Base-by-base conservation (phyloP, 2,797 vertebrate genomes). In the Columba guinea region DNA sequence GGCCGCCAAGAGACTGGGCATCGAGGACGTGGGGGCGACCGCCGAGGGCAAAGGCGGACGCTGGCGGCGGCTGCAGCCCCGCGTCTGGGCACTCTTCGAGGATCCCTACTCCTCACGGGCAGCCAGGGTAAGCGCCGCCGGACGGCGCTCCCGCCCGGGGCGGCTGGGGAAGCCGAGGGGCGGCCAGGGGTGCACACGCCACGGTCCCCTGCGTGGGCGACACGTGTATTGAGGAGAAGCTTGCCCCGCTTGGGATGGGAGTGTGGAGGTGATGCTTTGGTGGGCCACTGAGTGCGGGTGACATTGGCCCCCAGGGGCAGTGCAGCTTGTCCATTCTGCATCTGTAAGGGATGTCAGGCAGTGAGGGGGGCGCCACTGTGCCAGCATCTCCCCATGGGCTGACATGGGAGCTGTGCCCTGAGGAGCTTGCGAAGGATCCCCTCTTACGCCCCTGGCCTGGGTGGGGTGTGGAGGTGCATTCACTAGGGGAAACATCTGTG, bases 51-150 rank as follows among this genome's bases (percentile, higher is more conserved):
- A 98, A 52, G 96, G 97, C 9, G 97, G 98, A 81, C 98, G 98
- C 95, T 99, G 99, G 99, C 98, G 97, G 96, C 99, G 98, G 98
- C 98, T 99, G 98, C 99, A 98, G 97, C 99, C 99, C 70, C 98
- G 99, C 20, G 97, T 99, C 94, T 99, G 99, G 99, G 99, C 99
- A 80, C 99, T 99, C 93, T 99, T 99, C 90, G 99, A 99, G 97
- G 99, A 99, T 89, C 99, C 99, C 19, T 99, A 99, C 98, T 99
- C 99, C n/a, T 99, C 99, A 88, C 97, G 99, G 97, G 99, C 99
- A 8, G 99, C 99, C 86, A 97, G 99, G 99, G 99, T 99, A 99
- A 99, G 99, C 69, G 63, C 84, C 56, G 44, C 10, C 46, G 44
- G 68, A 35, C 24, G 88, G 95, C 41, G 77, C 77, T 84, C 68